These are phyloP conservation scores for Acrocephalus arundinaceus DNA, from an alignment of 2,113 vertebrate genomes.

Conservation along the genomic window DNA sequence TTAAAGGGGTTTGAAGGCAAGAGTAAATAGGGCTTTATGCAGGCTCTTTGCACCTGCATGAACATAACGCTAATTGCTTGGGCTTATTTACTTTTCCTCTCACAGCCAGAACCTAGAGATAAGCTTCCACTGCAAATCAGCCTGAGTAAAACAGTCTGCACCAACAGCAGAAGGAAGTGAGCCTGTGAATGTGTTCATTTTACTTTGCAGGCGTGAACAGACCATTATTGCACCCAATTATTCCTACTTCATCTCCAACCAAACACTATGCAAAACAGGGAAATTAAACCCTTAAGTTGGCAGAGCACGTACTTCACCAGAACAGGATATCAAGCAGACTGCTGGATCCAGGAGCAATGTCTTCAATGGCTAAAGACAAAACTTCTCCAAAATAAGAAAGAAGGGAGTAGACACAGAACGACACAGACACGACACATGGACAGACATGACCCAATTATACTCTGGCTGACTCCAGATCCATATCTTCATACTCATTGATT, in stretches of 20 bases:
- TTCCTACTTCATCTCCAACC: conserved; percentile 28
- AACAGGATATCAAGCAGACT: not conserved
- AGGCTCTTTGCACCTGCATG: conserved; percentile 44
- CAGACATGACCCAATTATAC: not conserved
- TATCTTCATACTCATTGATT: not conserved
- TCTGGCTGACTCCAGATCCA: not conserved
- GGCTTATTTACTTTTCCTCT: conserved; percentile 47
- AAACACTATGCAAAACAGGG: conserved; percentile 15
- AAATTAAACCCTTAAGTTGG: conserved; percentile 1
- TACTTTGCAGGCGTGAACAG: conserved; percentile 20
- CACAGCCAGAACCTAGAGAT: conserved; percentile 39
- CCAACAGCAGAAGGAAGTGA: conserved; percentile 22
- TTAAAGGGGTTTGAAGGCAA: conserved; percentile 15
- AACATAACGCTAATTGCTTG: conserved; percentile 34
- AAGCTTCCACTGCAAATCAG: conserved; percentile 35
- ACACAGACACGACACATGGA: not conserved
- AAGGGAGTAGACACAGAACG: not conserved
- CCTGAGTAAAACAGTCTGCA: conserved; percentile 3
- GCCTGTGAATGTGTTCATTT: conserved; percentile 21
- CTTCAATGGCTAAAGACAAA: not conserved
- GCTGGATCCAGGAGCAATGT: not conserved
- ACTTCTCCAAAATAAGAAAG: not conserved
- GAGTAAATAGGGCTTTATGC: conserved; percentile 19
- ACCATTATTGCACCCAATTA: conserved; percentile 28
- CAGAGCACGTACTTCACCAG: not conserved